Evolutionary conservation across 2,888 invertebrate genomes (phyloP), one percentile per base, ranked within the genome.

Genomic region (Hedya salicella): DNA sequence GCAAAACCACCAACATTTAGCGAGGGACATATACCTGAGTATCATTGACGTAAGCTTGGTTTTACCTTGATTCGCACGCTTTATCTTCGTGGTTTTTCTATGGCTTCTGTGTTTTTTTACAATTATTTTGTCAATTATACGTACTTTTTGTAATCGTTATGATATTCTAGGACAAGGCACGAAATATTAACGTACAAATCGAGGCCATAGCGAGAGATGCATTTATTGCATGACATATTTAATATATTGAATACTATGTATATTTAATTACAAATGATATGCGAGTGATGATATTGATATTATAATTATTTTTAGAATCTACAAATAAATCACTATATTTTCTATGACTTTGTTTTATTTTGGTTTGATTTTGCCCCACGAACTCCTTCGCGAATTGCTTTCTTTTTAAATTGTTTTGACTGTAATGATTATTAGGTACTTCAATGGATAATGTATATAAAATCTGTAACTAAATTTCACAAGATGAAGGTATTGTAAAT

Each of bases 81-180:
- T 25, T 40, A 17, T 30, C 5, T 17, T 16, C 30, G 32, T 36
- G 32, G 32, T 16, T 5, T 14, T 17, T 44, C 16, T 54, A 54
- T 54, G 14, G 39, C 25, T 40, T 44, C 44, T 17, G 16, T 21
- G 40, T 14, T 70, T 71, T 73, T 75, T 72, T 57, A 71, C 57
- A 69, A 71, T 70, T 68, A 71, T 74, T 71, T 75, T 74, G 74
- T 69, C 73, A 76, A 77, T 78, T 76, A 77, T 53, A 63, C 42
- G 59, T 52, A 50, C 52, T 64, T 69, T 67, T 53, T 67, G 56
- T 62, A 62, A 61, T 62, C 49, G 56, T 44, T 56, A 59, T 61
- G 53, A 49, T 60, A 53, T 60, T 63, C 36, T 42, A 54, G 53
- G 46, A 62, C 62, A 52, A 48, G 48, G 40, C 39, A 42, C 52